A percentile compares a stretch with the other conserved stretches of the same genome.
Conservation (phyloP, 2,888 invertebrate genomes). For the Ommatoiulus sabulosus region DNA sequence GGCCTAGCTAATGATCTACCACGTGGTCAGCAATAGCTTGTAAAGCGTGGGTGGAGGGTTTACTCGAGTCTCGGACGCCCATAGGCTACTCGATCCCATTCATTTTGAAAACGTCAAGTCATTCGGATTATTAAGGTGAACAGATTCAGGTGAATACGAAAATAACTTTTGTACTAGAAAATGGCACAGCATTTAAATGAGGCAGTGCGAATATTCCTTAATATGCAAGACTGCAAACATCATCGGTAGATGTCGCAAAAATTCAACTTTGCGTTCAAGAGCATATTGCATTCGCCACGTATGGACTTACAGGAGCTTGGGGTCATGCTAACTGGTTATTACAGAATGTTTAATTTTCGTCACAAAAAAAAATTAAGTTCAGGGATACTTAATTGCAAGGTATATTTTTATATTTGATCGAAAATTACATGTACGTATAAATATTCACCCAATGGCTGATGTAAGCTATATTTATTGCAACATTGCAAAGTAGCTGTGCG, state of each 20-base stretch:
- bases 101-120: slow-evolving; percentile 42
- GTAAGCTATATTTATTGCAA: too few relatives aligned
- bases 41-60: slow-evolving; percentile 38
- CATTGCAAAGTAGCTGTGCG: too few relatives aligned
- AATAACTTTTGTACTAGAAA: not conserved
- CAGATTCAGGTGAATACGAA: slow-evolving; percentile 24
- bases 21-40: slow-evolving; percentile 20
- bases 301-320: too few relatives aligned
- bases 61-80: slow-evolving; percentile 29
- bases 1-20: slow-evolving; percentile 29
- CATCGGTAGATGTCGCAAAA: not conserved
- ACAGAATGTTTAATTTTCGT: too few relatives aligned
- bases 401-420: too few relatives aligned
- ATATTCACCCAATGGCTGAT: too few relatives aligned
- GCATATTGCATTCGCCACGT: too few relatives aligned
- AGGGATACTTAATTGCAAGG: too few relatives aligned
- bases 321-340: too few relatives aligned
- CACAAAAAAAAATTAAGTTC: too few relatives aligned
- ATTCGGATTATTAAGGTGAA: slow-evolving; percentile 32
- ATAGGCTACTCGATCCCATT: slow-evolving; percentile 41
- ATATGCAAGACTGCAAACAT: not conserved
- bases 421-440: too few relatives aligned
- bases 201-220: not conserved
- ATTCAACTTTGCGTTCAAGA: not conserved
- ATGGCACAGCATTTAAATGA: not conserved